phyloP scores from a whole-genome alignment of 2,113 vertebrate species.

The Struthidea cinerea region DNA sequence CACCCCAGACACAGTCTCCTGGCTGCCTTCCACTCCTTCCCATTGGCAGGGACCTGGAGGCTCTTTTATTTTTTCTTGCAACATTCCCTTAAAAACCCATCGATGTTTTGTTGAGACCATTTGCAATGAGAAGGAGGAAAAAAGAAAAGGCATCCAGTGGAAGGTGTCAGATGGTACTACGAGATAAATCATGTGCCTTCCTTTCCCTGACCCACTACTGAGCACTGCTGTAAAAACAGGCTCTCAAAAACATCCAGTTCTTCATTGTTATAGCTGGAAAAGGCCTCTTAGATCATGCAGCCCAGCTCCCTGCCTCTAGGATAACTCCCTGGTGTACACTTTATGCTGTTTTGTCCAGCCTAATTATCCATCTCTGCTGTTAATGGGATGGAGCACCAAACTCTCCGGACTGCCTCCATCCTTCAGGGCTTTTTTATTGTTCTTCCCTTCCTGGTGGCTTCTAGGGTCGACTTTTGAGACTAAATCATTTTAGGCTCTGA shows the following conservation, averaged over 20 bases:
- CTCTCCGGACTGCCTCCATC: not conserved
- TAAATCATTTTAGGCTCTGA: not conserved
- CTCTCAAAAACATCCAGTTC: not conserved
- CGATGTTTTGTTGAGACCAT: not conserved
- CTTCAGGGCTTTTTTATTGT: not conserved
- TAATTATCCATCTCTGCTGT: slow-evolving; percentile 15
- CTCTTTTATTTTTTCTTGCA: not conserved
- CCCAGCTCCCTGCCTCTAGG: not conserved
- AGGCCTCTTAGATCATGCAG: slow-evolving; percentile 8
- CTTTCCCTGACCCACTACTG: not conserved
- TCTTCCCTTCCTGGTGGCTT: not conserved
- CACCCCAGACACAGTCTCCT: slow-evolving; percentile 17
- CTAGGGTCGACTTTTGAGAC: not conserved
- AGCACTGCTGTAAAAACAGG: not conserved
- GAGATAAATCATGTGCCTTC: not conserved
- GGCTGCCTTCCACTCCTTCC: slow-evolving; percentile 16
- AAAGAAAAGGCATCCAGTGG: not conserved
- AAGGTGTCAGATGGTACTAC: not conserved
- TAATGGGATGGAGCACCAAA: slow-evolving; percentile 20
- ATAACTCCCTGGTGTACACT: not conserved
- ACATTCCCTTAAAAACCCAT: not conserved
- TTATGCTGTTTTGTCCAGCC: slow-evolving; percentile 8
- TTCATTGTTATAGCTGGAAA: not conserved
- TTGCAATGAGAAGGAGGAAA: not conserved
- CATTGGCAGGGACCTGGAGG: not conserved